Conservation (phyloP, 2,797 vertebrate genomes). For the Syncerus caffer region DNA sequence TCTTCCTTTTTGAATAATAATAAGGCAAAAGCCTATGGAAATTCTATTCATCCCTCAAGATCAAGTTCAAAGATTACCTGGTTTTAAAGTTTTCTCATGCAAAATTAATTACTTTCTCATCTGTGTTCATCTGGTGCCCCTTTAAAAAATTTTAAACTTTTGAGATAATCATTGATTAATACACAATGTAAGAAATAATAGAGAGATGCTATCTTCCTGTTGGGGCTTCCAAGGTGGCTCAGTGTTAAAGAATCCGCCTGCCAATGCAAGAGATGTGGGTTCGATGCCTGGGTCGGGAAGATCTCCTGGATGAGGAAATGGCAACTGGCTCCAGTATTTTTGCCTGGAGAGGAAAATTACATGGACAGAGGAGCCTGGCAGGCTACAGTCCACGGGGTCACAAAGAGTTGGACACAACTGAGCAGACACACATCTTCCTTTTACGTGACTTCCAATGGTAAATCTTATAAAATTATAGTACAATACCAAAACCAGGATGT, state of each 20-base stretch:
- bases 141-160: background rate
- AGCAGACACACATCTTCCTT: background rate
- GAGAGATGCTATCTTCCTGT: background rate
- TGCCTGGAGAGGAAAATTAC: background rate
- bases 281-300: background rate
- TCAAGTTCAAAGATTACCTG: slow-evolving; percentile 33
- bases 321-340: background rate
- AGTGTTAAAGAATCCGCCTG: background rate
- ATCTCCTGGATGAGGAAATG: background rate
- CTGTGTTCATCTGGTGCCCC: background rate
- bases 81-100: background rate
- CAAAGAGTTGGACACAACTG: background rate
- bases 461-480: background rate
- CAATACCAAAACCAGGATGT: background rate
- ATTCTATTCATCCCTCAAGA: background rate
- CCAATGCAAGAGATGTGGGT: background rate
- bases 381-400: background rate
- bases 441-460: background rate
- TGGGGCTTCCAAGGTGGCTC: background rate
- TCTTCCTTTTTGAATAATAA: background rate
- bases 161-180: background rate
- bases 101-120: background rate
- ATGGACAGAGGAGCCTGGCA: background rate
- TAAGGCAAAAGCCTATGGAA: background rate
- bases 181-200: background rate